phyloP scores from a whole-genome alignment of 2,113 vertebrate genomes.

The Cnemophilus loriae region DNA sequence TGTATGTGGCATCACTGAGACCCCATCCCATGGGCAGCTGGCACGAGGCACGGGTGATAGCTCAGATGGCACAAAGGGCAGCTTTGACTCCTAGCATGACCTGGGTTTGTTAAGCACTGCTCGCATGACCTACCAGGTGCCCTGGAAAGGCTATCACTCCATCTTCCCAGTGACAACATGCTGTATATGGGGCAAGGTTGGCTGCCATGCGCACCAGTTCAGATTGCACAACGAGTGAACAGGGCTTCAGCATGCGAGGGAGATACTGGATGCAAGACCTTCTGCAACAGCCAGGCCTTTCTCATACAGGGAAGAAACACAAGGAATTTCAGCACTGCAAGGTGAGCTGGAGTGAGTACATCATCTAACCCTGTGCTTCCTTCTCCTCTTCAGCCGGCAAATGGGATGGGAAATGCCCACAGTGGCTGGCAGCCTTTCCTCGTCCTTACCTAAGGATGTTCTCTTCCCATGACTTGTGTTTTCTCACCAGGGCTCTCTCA shows the following conservation, averaged over 20 bases:
- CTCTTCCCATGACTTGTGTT: background rate
- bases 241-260: background rate
- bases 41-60: accelerated
- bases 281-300: background rate
- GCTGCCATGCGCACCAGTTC: background rate
- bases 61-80: background rate
- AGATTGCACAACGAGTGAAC: background rate
- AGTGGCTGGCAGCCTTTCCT: background rate
- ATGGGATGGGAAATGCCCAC: background rate
- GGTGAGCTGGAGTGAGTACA: background rate
- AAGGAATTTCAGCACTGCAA: background rate
- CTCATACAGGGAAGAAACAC: background rate
- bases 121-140: background rate
- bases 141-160: background rate
- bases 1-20: accelerated
- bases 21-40: background rate
- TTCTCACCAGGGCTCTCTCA: background rate
- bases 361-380: background rate
- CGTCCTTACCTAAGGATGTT: background rate
- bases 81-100: background rate
- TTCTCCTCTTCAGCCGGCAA: background rate
- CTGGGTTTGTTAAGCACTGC: background rate
- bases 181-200: background rate
- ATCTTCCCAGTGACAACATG: background rate
- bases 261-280: background rate